A percentile compares a stretch with the other conserved stretches of the same genome.
Evolutionary conservation across 2,797 vertebrate genomes (phyloP).

Genomic region (Sphenodon punctatus): DNA sequence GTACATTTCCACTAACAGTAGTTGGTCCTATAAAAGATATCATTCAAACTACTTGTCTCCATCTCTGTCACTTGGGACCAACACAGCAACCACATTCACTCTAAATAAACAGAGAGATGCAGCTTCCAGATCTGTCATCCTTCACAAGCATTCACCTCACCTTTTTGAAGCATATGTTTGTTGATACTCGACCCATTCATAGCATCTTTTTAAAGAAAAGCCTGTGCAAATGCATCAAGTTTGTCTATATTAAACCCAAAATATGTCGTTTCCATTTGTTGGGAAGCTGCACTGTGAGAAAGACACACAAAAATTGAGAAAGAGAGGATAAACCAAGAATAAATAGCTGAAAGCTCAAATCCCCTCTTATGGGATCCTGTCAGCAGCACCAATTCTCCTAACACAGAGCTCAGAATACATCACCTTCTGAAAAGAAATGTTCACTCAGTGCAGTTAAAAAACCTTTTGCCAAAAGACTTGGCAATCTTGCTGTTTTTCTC

Average conservation of each 20-base stretch:
- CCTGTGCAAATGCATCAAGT: neutral
- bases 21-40: no score
- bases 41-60: no score
- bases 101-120: neutral
- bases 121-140: neutral
- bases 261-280: neutral
- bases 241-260: neutral
- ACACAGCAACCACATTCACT: no score
- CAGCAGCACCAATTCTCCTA: neutral
- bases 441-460: neutral
- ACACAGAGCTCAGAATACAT: neutral
- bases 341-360: conserved; percentile 7
- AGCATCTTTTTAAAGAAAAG: neutral
- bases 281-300: neutral
- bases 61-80: no score
- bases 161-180: neutral
- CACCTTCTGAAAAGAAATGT: neutral
- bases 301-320: conserved; percentile 4
- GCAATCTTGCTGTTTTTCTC: no score
- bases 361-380: neutral
- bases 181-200: neutral
- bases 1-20: no score
- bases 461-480: neutral
- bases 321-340: neutral
- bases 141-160: neutral